phyloP scores from a whole-genome alignment of 1,140 invertebrate genomes.

The Lerema accius region DNA sequence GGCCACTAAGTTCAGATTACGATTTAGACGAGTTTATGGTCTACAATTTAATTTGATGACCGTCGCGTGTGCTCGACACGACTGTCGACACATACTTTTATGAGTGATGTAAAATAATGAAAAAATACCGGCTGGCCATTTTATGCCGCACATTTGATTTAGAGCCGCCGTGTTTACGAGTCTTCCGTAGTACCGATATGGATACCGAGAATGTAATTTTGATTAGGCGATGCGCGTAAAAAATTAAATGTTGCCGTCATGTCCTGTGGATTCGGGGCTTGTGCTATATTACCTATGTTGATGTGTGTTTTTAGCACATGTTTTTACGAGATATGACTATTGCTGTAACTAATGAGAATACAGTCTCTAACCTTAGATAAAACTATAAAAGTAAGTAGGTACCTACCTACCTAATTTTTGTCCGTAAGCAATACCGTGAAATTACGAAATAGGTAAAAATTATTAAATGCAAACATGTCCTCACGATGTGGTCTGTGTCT shows the following conservation, averaged over 20 bases:
- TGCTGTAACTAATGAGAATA: too few relatives aligned
- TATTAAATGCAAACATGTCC: too few relatives aligned
- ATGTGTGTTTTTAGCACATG: too few relatives aligned
- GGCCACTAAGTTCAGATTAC: conserved; percentile 58
- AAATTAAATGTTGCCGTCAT: conserved; percentile 8
- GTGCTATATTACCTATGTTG: too few relatives aligned
- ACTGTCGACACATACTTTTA: conserved; percentile 73
- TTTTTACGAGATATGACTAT: too few relatives aligned
- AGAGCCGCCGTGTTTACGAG: conserved; percentile 50
- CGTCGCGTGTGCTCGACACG: conserved; percentile 61
- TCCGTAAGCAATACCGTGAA: too few relatives aligned
- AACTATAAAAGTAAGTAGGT: too few relatives aligned
- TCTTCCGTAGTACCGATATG: conserved; percentile 11
- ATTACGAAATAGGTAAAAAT: too few relatives aligned
- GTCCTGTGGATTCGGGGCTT: too few relatives aligned
- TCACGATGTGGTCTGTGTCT: too few relatives aligned
- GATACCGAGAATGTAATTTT: conserved; percentile 24
- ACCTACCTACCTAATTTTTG: too few relatives aligned
- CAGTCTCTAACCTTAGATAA: too few relatives aligned
- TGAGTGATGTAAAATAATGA: conserved; percentile 76
- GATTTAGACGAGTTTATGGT: conserved; percentile 75
- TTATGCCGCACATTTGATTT: conserved; percentile 70
- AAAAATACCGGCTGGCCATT: conserved; percentile 67
- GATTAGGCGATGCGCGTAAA: conserved; percentile 13
- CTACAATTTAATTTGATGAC: conserved; percentile 74